Evolutionary conservation across 2,888 invertebrate genomes (phyloP).

Genomic region (Heliconius erato): DNA sequence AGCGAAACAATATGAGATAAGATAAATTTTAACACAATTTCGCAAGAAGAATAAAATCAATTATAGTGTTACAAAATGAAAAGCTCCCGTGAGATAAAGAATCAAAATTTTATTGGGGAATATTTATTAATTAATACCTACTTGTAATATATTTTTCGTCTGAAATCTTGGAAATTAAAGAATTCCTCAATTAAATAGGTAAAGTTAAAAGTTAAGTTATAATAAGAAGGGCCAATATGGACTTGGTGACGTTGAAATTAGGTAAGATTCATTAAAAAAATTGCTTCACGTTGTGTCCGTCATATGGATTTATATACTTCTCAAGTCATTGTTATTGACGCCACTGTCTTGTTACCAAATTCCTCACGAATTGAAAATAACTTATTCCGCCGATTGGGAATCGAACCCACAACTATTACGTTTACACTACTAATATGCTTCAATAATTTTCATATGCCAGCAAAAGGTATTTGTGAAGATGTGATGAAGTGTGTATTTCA

Average conservation of each 20-base stretch:
- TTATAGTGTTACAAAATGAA: background rate
- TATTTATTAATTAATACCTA: background rate
- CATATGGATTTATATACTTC: no score
- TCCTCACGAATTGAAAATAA: background rate
- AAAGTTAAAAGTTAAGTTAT: background rate
- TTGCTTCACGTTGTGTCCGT: no score
- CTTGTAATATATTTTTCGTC: background rate
- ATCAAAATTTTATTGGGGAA: constrained; percentile 2
- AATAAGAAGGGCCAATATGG: background rate
- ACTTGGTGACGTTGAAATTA: background rate
- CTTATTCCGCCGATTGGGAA: background rate
- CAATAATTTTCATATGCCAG: no score
- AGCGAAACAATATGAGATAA: background rate
- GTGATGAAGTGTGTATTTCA: no score
- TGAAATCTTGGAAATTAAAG: background rate
- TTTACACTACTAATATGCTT: no score
- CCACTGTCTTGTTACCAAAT: background rate
- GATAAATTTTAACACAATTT: background rate
- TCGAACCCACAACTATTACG: background rate
- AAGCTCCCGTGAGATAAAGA: constrained; percentile 2
- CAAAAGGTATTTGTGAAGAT: no score
- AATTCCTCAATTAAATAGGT: no score
- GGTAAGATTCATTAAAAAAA: no score
- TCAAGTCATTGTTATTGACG: background rate
- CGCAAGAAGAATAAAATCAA: constrained; percentile 5